A percentile compares a stretch with the other conserved stretches of the same genome.
Conservation (phyloP, 2,797 vertebrate species). For the Eulemur albifrons region DNA sequence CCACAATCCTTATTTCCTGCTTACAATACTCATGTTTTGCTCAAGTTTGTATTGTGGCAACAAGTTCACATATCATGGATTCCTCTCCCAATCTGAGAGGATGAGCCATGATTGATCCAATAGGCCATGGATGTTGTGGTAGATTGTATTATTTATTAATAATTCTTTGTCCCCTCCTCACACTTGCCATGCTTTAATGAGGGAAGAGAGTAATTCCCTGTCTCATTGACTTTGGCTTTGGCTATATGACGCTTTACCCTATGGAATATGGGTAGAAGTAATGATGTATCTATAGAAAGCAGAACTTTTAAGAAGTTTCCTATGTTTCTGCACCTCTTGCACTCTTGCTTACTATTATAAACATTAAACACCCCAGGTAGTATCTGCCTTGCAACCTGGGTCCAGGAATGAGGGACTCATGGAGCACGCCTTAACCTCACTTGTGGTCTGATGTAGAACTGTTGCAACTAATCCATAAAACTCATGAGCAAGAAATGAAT, state of each 20-base stretch:
- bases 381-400: not conserved
- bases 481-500: not conserved
- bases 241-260: not conserved
- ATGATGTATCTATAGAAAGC: not conserved
- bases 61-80: not conserved
- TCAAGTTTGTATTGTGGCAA: not conserved
- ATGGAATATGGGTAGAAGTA: not conserved
- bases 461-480: not conserved
- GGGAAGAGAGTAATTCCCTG: not conserved
- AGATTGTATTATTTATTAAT: not conserved
- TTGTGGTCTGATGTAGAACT: not conserved
- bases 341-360: not conserved
- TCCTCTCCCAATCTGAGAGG: not conserved
- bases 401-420: not conserved
- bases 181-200: not conserved
- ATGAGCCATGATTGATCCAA: not conserved
- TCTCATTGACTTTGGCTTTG: not conserved
- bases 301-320: not conserved
- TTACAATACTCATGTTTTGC: not conserved
- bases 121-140: not conserved
- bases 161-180: not conserved
- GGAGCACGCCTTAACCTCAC: not conserved
- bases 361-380: not conserved
- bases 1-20: not conserved
- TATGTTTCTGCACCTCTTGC: not conserved